Evolutionary conservation across 2,113 vertebrate species (phyloP).

Genomic region (Tamias sibiricus): DNA sequence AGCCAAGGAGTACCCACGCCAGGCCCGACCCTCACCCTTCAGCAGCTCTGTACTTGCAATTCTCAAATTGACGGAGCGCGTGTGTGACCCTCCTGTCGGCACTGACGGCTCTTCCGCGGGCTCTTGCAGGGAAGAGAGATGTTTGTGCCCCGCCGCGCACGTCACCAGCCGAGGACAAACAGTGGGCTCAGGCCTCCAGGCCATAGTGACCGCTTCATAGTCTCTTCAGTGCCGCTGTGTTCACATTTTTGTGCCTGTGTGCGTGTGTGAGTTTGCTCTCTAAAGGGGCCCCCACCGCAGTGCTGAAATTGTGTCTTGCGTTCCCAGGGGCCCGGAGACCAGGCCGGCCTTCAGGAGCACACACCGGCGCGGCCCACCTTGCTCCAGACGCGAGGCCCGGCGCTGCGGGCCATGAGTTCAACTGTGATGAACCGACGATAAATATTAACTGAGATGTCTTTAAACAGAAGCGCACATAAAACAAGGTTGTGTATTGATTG

Average conservation of each 20-base stretch:
- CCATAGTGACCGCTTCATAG: too few species aligned
- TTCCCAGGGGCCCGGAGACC: neutral
- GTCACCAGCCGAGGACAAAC: too few species aligned
- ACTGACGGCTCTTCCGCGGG: neutral
- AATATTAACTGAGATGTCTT: neutral
- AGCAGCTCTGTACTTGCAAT: neutral
- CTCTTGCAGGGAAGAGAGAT: rapidly evolving
- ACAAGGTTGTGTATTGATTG: neutral
- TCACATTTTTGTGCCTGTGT: too few species aligned
- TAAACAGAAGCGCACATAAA: neutral
- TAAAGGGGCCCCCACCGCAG: neutral
- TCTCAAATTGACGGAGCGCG: neutral
- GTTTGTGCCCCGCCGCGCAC: rapidly evolving
- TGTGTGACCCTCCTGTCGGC: neutral
- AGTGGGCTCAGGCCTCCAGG: too few species aligned
- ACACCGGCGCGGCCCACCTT: too few species aligned
- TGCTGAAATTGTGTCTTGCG: neutral
- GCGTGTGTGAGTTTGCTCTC: neutral
- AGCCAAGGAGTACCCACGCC: neutral
- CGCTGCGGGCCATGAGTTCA: neutral
- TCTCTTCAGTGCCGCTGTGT: too few species aligned
- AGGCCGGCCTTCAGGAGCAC: neutral
- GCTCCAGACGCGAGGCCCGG: neutral
- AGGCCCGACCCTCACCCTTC: neutral
- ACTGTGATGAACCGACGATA: neutral